These are phyloP conservation scores for Ceratoteleas bidentatus DNA, from an alignment of 1,140 invertebrate genomes.

Conservation along the genomic window DNA sequence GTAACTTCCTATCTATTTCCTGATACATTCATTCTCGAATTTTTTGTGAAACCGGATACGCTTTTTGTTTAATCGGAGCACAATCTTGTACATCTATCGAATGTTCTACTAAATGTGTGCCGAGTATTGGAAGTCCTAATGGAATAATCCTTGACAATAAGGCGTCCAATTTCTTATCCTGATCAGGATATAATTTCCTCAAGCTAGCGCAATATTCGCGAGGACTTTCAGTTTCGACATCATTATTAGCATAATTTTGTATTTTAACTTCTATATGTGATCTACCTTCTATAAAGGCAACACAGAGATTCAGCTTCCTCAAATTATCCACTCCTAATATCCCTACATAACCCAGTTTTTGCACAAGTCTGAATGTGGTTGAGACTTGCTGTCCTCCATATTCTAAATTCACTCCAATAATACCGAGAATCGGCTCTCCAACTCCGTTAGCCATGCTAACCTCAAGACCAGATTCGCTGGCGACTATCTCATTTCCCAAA, in stretches of 20 bases:
- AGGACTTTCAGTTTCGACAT: too few species aligned
- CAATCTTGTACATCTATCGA: conserved; percentile 3
- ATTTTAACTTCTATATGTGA: too few species aligned
- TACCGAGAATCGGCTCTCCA: conserved; percentile 11
- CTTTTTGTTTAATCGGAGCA: conserved; percentile 7
- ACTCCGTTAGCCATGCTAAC: neutral
- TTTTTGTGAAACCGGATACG: neutral
- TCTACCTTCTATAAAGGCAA: neutral
- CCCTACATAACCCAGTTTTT: conserved; percentile 11
- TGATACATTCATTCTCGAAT: too few species aligned
- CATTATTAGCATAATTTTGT: too few species aligned
- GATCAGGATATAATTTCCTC: neutral
- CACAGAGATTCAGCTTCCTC: neutral
- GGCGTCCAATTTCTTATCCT: neutral
- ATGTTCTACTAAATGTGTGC: conserved; percentile 13
- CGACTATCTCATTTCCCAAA: too few species aligned
- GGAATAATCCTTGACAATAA: conserved; percentile 2
- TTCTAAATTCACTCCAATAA: neutral
- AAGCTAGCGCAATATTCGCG: neutral
- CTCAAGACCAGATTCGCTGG: too few species aligned
- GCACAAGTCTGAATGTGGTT: conserved; percentile 1
- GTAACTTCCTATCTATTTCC: too few species aligned
- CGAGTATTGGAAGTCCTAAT: neutral
- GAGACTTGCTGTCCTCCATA: neutral
- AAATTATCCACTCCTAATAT: conserved; percentile 19